These are phyloP conservation scores for Varecia variegata DNA, from an alignment of 2,797 vertebrate genomes.

Conservation along the genomic window DNA sequence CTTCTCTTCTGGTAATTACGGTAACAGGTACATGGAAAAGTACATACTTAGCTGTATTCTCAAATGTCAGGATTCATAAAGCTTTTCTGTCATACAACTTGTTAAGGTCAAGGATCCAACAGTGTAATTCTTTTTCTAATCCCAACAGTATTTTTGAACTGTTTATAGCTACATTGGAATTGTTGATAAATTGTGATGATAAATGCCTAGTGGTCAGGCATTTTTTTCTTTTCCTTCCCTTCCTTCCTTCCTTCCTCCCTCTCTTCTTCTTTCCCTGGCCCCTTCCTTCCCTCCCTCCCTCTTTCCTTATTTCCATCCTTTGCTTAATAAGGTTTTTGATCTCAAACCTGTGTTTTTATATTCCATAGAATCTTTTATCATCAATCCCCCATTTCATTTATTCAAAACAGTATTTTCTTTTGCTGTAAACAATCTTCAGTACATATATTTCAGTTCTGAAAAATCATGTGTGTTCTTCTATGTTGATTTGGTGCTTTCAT, in stretches of 20 bases:
- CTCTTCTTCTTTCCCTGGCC: too few relatives aligned
- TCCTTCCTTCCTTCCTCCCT: fast-evolving
- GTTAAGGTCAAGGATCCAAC: background rate
- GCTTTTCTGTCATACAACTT: background rate
- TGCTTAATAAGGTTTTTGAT: background rate
- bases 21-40: background rate
- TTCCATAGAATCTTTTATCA: background rate
- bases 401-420: background rate
- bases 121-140: background rate
- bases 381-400: background rate
- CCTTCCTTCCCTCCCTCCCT: too few relatives aligned
- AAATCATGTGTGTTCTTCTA: background rate
- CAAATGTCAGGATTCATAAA: background rate
- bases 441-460: background rate
- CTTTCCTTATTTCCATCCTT: background rate
- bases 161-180: background rate
- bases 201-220: background rate
- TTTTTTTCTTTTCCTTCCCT: background rate
- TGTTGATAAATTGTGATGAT: background rate
- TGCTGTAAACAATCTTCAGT: background rate
- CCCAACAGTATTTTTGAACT: background rate
- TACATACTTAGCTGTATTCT: background rate
- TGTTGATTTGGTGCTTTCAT: background rate
- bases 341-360: background rate
- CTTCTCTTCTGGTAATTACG: fast-evolving